These are phyloP conservation scores for Lemur catta DNA, from an alignment of 2,797 vertebrate species.

Conservation along the genomic window DNA sequence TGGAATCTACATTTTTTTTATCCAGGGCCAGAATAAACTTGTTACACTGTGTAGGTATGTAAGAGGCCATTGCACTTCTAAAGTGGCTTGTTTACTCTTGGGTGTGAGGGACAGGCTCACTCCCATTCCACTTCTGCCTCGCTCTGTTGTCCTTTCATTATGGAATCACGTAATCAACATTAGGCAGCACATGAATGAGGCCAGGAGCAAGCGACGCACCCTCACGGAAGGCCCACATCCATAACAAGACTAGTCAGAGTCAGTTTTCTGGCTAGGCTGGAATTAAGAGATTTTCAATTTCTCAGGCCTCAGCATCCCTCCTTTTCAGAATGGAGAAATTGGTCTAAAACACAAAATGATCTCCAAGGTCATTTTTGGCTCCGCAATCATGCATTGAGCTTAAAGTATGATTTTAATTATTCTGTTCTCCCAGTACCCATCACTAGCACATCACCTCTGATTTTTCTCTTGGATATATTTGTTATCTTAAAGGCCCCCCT, in stretches of 20 bases:
- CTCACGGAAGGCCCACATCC: not conserved
- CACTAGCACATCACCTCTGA: not conserved
- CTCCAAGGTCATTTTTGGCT: not conserved
- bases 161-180: too few species aligned
- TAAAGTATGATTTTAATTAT: not conserved
- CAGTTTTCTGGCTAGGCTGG: not conserved
- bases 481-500: not conserved
- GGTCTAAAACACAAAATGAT: not conserved
- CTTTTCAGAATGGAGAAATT: not conserved
- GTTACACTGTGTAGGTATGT: not conserved
- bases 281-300: not conserved
- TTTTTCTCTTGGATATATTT: not conserved
- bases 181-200: accelerated
- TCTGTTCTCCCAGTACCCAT: not conserved
- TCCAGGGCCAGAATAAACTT: not conserved
- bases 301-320: not conserved
- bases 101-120: not conserved
- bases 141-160: not conserved
- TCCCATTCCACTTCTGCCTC: not conserved
- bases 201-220: accelerated
- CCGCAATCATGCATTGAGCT: not conserved
- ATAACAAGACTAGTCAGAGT: not conserved
- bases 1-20: not conserved
- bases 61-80: not conserved
- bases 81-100: not conserved